phyloP scores from a whole-genome alignment of 2,888 invertebrate genomes.

The Euzophera pinguis region DNA sequence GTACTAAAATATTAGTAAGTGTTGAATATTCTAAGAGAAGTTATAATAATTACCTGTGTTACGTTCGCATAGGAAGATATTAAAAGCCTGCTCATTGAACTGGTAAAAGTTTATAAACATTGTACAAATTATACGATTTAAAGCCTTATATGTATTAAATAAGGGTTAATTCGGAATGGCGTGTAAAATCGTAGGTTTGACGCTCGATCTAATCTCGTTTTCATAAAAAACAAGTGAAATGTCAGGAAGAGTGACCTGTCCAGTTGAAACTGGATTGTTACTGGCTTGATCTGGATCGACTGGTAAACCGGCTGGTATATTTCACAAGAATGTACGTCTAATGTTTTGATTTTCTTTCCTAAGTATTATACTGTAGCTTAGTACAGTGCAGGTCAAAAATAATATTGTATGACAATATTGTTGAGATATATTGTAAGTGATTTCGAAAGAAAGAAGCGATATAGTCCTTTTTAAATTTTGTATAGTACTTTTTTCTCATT shows the following conservation, averaged over 20 bases:
- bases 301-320: conserved; percentile 9
- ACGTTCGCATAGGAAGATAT: background rate
- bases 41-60: background rate
- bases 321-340: background rate
- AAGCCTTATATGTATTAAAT: background rate
- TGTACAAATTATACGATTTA: background rate
- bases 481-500: no score
- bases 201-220: conserved; percentile 19
- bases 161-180: background rate
- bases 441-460: no score
- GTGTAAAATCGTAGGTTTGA: background rate
- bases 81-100: background rate
- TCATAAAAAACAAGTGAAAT: conserved; percentile 45
- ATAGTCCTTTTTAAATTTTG: no score
- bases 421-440: no score
- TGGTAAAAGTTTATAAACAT: background rate
- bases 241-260: conserved; percentile 51
- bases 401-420: no score
- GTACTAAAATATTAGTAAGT: no score
- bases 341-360: no score
- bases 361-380: no score
- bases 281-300: conserved; percentile 34
- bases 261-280: conserved; percentile 34
- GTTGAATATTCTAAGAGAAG: no score
- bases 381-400: no score